phyloP scores from a whole-genome alignment of 2,888 invertebrate species.

The Oasisia sp. region DNA sequence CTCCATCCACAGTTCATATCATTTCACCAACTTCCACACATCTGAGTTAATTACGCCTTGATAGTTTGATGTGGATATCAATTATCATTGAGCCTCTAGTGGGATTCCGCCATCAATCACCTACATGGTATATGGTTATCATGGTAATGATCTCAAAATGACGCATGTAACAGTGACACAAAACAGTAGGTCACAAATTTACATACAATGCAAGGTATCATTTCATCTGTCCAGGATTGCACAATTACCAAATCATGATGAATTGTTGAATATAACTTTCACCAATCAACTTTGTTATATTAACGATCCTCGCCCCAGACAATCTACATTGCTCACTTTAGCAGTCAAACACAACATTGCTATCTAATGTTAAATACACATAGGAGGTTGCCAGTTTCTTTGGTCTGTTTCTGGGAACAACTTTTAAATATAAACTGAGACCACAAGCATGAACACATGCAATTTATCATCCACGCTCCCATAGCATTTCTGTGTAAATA shows the following conservation, averaged over 20 bases:
- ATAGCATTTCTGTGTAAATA: neutral
- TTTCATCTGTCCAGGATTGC: neutral
- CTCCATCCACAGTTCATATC: too few relatives aligned
- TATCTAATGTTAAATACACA: neutral
- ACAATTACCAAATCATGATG: neutral
- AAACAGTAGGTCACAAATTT: neutral
- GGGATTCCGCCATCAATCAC: too few relatives aligned
- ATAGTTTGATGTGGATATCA: too few relatives aligned
- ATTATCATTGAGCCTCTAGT: too few relatives aligned
- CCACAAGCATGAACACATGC: too few relatives aligned
- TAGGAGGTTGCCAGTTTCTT: neutral
- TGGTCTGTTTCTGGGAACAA: neutral
- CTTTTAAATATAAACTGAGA: too few relatives aligned
- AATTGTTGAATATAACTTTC: neutral
- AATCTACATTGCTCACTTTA: neutral
- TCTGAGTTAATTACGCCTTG: too few relatives aligned
- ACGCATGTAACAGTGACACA: neutral
- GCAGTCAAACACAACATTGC: neutral
- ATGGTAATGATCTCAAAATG: too few relatives aligned
- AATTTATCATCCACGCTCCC: too few relatives aligned
- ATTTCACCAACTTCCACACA: too few relatives aligned
- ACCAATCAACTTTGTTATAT: neutral
- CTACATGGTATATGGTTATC: too few relatives aligned
- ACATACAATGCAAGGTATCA: neutral
- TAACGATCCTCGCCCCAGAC: neutral